Conservation (phyloP, 2,888 invertebrate species). For the Heliconius hortense region DNA sequence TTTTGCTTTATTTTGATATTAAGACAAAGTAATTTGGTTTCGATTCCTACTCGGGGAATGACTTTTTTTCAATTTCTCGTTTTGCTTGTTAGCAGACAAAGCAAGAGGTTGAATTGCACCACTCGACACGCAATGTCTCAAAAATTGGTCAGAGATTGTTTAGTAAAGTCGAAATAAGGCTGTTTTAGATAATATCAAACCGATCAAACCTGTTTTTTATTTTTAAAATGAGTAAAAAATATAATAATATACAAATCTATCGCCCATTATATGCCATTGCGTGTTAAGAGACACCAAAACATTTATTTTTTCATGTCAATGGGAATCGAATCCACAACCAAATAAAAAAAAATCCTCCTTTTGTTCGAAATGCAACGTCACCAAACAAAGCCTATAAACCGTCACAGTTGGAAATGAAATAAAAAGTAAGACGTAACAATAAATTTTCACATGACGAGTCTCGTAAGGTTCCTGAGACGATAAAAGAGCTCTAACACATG, state of each 20-base stretch:
- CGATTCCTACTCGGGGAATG: neutral
- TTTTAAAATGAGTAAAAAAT: no score
- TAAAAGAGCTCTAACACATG: slow-evolving; percentile 49
- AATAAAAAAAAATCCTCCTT: neutral
- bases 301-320: no score
- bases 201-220: no score
- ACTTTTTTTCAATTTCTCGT: neutral
- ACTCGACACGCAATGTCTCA: neutral
- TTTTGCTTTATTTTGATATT: no score
- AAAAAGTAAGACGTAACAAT: slow-evolving; percentile 51
- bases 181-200: no score
- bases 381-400: slow-evolving; percentile 37
- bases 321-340: neutral
- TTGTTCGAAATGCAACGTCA: slow-evolving; percentile 1
- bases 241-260: no score
- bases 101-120: neutral
- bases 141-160: no score
- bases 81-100: neutral
- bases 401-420: slow-evolving; percentile 45
- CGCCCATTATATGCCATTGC: no score
- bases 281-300: no score
- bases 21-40: neutral
- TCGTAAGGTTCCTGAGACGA: slow-evolving; percentile 49
- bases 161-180: no score
- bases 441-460: slow-evolving; percentile 53